These are phyloP conservation scores for Hepsetus odoe DNA, from an alignment of 2,113 vertebrate species.

Conservation along the genomic window DNA sequence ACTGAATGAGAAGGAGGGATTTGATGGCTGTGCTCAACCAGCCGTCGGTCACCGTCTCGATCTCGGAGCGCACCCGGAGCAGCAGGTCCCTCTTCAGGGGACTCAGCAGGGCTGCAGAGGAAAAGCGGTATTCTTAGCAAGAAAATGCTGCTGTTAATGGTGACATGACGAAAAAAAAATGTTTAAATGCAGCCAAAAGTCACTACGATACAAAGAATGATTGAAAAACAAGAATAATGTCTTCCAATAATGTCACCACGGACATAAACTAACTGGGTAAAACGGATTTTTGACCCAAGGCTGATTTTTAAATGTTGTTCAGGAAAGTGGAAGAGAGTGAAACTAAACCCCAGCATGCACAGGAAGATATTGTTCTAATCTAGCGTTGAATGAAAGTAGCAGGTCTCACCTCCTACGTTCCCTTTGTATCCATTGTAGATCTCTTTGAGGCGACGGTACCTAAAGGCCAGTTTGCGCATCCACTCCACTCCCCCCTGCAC, in stretches of 20 bases:
- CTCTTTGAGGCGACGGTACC: conserved; percentile 93
- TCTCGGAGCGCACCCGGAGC: conserved; percentile 85
- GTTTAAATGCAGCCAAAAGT: no score
- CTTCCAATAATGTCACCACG: no score
- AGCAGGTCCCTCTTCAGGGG: conserved; percentile 91
- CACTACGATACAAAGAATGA: no score
- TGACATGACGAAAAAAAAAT: no score
- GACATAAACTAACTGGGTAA: no score
- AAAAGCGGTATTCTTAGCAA: background rate
- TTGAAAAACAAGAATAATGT: no score
- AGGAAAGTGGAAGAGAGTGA: background rate
- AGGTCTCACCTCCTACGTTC: conserved; percentile 85
- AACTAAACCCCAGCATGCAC: background rate
- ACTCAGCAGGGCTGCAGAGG: conserved; percentile 84
- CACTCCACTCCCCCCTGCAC: conserved; percentile 96
- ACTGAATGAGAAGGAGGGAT: conserved; percentile 93
- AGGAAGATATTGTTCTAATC: background rate
- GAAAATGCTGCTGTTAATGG: no score
- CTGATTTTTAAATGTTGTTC: background rate
- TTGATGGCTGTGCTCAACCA: conserved; percentile 96
- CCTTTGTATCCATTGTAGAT: conserved; percentile 92
- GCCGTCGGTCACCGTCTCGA: conserved; percentile 93
- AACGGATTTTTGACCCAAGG: no score
- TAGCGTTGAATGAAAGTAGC: background rate
- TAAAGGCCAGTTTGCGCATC: conserved; percentile 98